Conservation (phyloP, 2,888 invertebrate species). For the Microplitis manilae region DNA sequence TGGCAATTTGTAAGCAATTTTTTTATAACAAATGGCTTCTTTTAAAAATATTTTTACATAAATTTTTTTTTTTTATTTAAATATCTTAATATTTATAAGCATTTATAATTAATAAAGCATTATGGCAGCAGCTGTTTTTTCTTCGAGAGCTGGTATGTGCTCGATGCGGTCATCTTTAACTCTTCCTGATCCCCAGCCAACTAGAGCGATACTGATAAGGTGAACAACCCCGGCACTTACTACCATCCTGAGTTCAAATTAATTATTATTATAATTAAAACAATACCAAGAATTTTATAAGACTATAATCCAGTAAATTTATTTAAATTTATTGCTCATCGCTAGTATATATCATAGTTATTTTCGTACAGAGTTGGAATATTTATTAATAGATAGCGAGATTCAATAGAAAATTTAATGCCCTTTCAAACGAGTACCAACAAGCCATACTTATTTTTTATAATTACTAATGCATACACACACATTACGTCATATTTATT, state of each 20-base stretch:
- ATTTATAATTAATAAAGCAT: conserved; percentile 79
- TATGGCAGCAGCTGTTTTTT: conserved; percentile 87
- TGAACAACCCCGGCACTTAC: conserved; percentile 81
- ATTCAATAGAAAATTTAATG: no score
- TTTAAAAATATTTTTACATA: background rate
- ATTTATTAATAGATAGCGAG: no score
- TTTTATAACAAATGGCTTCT: background rate
- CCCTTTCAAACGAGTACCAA: no score
- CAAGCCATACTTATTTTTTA: no score
- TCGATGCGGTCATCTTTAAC: conserved; percentile 75
- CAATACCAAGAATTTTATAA: background rate
- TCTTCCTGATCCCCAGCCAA: conserved; percentile 82
- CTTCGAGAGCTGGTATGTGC: conserved; percentile 81
- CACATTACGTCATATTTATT: no score
- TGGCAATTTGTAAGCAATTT: background rate
- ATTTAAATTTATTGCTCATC: no score
- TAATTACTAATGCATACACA: no score
- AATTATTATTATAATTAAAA: conserved; percentile 26
- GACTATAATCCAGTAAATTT: no score
- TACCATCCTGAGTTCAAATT: conserved; percentile 76
- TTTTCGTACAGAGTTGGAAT: no score
- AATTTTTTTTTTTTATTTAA: background rate
- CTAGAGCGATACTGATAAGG: conserved; percentile 81
- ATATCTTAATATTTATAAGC: background rate
- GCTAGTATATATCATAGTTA: no score